Percentiles rank a stretch among this genome's conserved stretches.
Conservation (phyloP, 2,797 vertebrate species). For the Psittacula derbiana region DNA sequence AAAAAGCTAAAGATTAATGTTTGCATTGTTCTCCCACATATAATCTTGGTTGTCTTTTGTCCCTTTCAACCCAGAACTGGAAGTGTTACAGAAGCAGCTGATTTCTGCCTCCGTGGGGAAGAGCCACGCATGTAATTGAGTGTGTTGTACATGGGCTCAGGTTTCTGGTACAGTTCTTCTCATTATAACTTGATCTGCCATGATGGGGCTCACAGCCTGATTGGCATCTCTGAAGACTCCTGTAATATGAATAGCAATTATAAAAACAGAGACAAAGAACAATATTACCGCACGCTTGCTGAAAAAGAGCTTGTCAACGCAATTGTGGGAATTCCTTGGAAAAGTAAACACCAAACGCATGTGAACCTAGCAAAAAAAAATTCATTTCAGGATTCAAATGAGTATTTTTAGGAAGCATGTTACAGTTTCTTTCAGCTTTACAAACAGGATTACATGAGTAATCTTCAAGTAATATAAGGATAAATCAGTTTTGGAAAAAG, state of each 20-base stretch:
- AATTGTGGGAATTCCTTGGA: not conserved
- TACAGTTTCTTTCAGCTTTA: slow-evolving; percentile 47
- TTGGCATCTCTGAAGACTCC: not conserved
- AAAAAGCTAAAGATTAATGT: not conserved
- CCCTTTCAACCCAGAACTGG: not conserved
- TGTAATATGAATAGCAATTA: not conserved
- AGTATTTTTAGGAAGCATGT: slow-evolving; percentile 20
- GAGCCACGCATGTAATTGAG: not conserved
- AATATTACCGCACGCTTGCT: not conserved
- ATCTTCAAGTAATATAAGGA: slow-evolving; percentile 61
- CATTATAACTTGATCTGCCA: not conserved
- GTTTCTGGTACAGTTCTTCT: not conserved
- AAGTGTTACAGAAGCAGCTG: not conserved
- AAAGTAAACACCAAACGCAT: not conserved
- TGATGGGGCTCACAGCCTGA: not conserved
- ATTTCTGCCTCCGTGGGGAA: not conserved
- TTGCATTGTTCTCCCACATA: not conserved
- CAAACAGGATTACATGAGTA: slow-evolving; percentile 69
- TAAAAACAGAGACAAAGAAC: not conserved
- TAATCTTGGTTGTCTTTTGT: not conserved
- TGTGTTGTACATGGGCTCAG: not conserved
- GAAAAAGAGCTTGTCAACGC: not conserved
- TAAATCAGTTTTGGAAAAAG: slow-evolving; percentile 53
- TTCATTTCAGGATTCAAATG: slow-evolving; percentile 15
- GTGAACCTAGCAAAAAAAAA: not conserved